Evolutionary conservation across 2,113 vertebrate genomes (phyloP).

Genomic region (Felis chaus): DNA sequence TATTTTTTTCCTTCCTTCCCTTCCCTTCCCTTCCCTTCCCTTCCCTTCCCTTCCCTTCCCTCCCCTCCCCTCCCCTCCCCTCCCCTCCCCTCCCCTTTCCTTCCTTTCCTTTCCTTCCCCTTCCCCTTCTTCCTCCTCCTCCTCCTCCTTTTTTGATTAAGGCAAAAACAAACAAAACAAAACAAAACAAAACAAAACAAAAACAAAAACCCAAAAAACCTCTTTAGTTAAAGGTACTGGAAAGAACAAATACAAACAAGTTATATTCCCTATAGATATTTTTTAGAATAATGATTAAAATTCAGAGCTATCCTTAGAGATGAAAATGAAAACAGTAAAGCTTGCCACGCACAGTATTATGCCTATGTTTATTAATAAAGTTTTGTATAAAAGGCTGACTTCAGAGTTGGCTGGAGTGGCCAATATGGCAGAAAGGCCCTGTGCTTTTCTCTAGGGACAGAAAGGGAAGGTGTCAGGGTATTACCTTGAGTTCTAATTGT

Average conservation of each 20-base stretch:
- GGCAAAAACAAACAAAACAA: background rate
- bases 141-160: background rate
- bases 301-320: background rate
- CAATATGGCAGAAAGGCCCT: background rate
- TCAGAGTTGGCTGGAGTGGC: background rate
- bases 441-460: background rate
- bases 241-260: background rate
- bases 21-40: accelerated
- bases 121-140: too few species aligned
- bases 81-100: background rate
- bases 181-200: too few species aligned
- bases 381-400: background rate
- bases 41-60: accelerated
- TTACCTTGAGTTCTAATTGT: background rate
- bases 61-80: too few species aligned
- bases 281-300: background rate
- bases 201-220: too few species aligned
- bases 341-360: background rate
- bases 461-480: background rate
- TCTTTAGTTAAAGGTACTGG: background rate
- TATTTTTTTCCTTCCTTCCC: accelerated
- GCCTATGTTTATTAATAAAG: background rate
- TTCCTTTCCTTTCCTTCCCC: accelerated
- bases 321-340: background rate
- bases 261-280: background rate